A percentile compares a stretch with the other conserved stretches of the same genome.
These are phyloP conservation scores for Bombus balteatus DNA, from an alignment of 1,140 invertebrate genomes.

Conservation along the genomic window DNA sequence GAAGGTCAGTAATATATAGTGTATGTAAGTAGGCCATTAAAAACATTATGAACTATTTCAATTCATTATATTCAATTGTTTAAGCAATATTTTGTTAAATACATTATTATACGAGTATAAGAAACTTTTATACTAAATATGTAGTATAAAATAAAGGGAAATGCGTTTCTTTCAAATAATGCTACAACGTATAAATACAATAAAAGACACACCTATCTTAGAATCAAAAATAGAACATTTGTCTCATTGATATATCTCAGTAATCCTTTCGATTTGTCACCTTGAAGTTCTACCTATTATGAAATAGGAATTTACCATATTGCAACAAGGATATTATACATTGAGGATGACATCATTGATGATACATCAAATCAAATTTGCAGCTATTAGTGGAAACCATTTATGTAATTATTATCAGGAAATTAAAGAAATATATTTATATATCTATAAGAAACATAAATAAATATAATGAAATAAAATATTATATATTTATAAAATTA, in stretches of 20 bases:
- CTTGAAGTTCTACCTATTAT: conserved; percentile 59
- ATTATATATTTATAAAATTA: neutral
- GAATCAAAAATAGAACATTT: neutral
- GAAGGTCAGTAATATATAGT: conserved; percentile 66
- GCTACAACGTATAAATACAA: neutral
- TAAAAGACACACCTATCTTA: neutral
- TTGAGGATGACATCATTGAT: conserved; percentile 61
- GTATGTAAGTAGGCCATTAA: conserved; percentile 71
- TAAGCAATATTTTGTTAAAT: neutral
- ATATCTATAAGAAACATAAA: neutral
- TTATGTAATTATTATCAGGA: conserved; percentile 34
- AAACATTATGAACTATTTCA: conserved; percentile 20
- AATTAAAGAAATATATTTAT: conserved; percentile 18
- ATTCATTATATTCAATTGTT: conserved; percentile 5
- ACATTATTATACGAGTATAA: neutral
- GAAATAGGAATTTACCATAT: conserved; percentile 53
- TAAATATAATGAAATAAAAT: neutral
- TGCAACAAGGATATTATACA: conserved; percentile 60
- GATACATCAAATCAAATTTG: conserved; percentile 59
- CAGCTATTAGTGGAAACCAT: conserved; percentile 38
- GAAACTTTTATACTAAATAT: neutral
- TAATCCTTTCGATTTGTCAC: conserved; percentile 17
- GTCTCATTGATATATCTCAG: neutral
- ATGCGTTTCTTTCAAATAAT: neutral
- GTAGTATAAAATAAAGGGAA: neutral